Conservation (phyloP, 2,113 vertebrate species). For the Ceyx cyanopectus region DNA sequence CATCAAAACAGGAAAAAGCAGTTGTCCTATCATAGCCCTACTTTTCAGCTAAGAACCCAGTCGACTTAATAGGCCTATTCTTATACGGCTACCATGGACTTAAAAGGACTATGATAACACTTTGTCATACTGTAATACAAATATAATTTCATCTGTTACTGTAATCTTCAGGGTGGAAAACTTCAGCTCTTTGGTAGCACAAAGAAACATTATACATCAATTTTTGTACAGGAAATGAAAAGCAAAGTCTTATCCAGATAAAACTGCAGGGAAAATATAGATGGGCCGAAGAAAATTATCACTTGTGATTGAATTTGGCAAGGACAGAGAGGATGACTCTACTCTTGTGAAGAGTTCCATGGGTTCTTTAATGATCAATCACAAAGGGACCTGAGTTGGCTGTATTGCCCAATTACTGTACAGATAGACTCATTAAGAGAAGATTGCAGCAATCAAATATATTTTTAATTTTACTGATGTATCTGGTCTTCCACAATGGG, state of each 20-base stretch:
- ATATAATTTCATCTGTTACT: slow-evolving; percentile 6
- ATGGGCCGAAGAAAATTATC: slow-evolving; percentile 44
- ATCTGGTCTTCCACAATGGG: neutral
- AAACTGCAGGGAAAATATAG: slow-evolving; percentile 21
- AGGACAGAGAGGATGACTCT: neutral
- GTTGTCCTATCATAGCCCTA: neutral
- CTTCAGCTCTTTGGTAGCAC: neutral
- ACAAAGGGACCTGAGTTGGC: neutral
- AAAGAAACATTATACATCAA: neutral
- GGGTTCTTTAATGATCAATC: slow-evolving; percentile 11
- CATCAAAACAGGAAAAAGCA: neutral
- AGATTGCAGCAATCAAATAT: slow-evolving; percentile 15
- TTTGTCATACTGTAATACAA: neutral
- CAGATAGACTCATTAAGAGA: neutral
- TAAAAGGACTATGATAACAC: neutral
- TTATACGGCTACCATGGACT: neutral
- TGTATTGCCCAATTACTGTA: neutral
- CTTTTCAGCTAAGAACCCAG: neutral
- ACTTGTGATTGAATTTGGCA: slow-evolving; percentile 27
- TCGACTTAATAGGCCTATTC: neutral
- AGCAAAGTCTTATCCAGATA: slow-evolving; percentile 32
- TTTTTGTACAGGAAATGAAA: slow-evolving; percentile 33
- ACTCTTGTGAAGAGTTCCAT: neutral
- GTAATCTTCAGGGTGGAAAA: slow-evolving; percentile 13
- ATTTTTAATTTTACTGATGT: neutral